Conservation (phyloP, 2,113 vertebrate genomes). For the Podarcis muralis region DNA sequence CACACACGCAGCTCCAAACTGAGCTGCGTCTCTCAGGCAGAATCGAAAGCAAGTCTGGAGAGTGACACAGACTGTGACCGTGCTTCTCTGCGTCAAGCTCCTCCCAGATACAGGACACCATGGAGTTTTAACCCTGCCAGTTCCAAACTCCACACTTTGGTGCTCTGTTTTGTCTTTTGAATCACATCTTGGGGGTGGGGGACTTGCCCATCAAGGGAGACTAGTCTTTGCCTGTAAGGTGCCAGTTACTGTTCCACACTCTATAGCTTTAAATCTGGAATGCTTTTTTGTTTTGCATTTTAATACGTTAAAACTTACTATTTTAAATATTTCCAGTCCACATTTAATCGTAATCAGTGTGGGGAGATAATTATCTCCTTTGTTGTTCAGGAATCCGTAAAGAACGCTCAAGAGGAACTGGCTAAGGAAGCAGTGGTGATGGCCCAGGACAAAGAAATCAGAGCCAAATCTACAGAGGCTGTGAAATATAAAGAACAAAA, state of each 20-base stretch:
- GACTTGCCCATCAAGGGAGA: not conserved
- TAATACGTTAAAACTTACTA: not conserved
- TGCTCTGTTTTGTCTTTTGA: not conserved
- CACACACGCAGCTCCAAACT: no score
- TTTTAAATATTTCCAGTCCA: not conserved
- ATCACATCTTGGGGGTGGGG: not conserved
- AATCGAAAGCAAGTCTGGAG: no score
- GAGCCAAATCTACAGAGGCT: conserved; percentile 80
- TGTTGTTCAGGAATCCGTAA: conserved; percentile 81
- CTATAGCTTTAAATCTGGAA: not conserved
- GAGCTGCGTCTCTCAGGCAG: no score
- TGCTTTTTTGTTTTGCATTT: not conserved
- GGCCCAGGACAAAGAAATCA: conserved; percentile 84
- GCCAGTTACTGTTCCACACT: not conserved
- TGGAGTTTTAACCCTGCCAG: no score
- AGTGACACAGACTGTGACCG: accelerated
- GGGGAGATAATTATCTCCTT: not conserved
- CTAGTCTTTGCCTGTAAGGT: not conserved
- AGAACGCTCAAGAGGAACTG: conserved; percentile 85
- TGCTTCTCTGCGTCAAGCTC: accelerated
- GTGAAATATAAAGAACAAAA: conserved; percentile 79
- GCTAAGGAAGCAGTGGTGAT: conserved; percentile 83
- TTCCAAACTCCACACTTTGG: no score
- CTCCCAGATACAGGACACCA: no score
- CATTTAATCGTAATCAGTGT: not conserved